These are phyloP conservation scores for Microcaecilia unicolor DNA, from an alignment of 2,797 vertebrate genomes.

Conservation along the genomic window DNA sequence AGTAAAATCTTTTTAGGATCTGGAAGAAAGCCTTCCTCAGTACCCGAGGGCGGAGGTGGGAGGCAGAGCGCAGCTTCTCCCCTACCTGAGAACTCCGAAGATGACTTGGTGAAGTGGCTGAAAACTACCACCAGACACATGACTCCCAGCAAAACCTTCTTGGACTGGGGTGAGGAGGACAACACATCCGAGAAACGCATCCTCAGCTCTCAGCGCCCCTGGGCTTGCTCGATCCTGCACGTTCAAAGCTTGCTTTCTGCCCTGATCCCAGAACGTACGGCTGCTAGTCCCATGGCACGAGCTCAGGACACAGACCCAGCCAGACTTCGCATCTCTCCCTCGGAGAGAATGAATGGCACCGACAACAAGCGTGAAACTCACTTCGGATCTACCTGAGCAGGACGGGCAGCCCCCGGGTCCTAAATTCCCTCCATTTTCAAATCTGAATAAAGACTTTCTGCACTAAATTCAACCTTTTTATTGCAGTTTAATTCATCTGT, in stretches of 20 bases:
- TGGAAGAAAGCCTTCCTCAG: too few species aligned
- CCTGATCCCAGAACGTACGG: slow-evolving; percentile 21
- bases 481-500: too few species aligned
- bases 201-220: slow-evolving; percentile 48
- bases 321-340: slow-evolving; percentile 6
- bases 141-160: slow-evolving; percentile 69
- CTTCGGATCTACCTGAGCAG: slow-evolving; percentile 54
- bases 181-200: slow-evolving; percentile 70
- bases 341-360: slow-evolving; percentile 8
- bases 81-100: slow-evolving; percentile 75
- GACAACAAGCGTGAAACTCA: slow-evolving; percentile 18
- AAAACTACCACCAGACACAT: slow-evolving; percentile 55
- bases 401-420: slow-evolving; percentile 45
- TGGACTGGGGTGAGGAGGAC: too few species aligned
- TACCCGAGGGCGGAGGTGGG: too few species aligned
- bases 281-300: slow-evolving; percentile 44
- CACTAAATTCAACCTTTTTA: too few species aligned
- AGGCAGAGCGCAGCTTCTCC: not conserved
- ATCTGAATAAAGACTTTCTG: too few species aligned
- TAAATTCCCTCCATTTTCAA: too few species aligned
- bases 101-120: slow-evolving; percentile 56
- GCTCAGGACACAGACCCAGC: slow-evolving; percentile 13
- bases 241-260: slow-evolving; percentile 21
- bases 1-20: too few species aligned
- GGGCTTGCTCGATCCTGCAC: slow-evolving; percentile 4